These are phyloP conservation scores for Heliconius ethilla DNA, from an alignment of 2,888 invertebrate genomes.

Conservation along the genomic window DNA sequence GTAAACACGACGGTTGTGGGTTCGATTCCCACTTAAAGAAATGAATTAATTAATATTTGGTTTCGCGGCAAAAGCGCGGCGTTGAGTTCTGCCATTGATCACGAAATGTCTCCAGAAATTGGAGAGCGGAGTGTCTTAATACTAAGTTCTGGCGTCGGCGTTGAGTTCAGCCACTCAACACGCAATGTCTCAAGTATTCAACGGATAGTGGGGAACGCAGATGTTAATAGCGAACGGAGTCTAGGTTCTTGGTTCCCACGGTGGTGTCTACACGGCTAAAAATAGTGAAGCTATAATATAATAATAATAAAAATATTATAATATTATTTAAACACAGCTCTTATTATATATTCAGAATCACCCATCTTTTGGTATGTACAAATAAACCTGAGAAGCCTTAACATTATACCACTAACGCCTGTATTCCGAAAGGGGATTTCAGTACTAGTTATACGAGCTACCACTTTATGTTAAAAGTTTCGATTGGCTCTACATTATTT, in stretches of 20 bases:
- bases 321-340: background rate
- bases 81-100: too few relatives aligned
- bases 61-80: too few relatives aligned
- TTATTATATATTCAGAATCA: background rate
- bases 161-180: background rate
- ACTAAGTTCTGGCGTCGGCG: too few relatives aligned
- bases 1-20: too few relatives aligned
- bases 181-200: background rate
- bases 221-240: too few relatives aligned
- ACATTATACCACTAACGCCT: conserved; percentile 16
- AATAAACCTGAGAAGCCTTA: conserved; percentile 11
- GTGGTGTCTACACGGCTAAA: background rate
- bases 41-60: too few relatives aligned
- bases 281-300: background rate
- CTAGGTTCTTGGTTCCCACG: background rate
- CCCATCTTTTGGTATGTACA: background rate
- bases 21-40: too few relatives aligned
- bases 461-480: conserved; percentile 28
- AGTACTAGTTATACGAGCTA: conserved; percentile 19
- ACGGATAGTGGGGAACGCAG: background rate
- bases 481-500: conserved; percentile 26
- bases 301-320: background rate
- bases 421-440: conserved; percentile 21
- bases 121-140: too few relatives aligned
- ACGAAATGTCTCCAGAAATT: too few relatives aligned